phyloP scores from a whole-genome alignment of 2,113 vertebrate species.

The Sylvietta virens region DNA sequence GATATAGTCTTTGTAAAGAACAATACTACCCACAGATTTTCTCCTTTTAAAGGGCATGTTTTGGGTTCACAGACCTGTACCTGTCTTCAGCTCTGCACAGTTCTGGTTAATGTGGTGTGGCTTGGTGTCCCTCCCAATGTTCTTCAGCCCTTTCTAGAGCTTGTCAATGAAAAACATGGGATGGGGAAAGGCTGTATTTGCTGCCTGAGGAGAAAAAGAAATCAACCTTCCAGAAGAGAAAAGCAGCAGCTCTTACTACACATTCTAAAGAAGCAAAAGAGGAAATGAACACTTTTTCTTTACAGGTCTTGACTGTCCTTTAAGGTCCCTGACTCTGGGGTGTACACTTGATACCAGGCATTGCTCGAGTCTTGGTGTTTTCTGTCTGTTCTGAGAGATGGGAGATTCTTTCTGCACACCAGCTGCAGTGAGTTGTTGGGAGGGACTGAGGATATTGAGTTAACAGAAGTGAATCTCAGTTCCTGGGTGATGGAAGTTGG shows the following conservation, averaged over 20 bases:
- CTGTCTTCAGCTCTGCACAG: background rate
- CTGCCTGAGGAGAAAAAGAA: background rate
- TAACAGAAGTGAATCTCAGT: constrained; percentile 28
- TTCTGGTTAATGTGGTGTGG: background rate
- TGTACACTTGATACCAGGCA: constrained; percentile 8
- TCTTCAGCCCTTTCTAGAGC: background rate
- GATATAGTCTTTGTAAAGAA: background rate
- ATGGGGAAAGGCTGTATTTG: background rate
- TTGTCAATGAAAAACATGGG: background rate
- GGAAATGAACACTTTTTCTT: constrained; percentile 11
- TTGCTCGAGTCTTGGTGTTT: constrained; percentile 9
- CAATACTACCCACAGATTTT: background rate
- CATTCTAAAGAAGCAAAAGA: constrained; percentile 49
- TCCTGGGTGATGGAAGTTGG: constrained; percentile 3
- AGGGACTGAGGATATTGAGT: background rate
- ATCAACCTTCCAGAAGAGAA: background rate
- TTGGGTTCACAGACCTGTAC: background rate
- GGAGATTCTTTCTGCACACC: constrained; percentile 8
- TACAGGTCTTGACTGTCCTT: constrained; percentile 38
- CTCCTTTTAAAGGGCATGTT: background rate
- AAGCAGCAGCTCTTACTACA: background rate
- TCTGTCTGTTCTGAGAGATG: constrained; percentile 8
- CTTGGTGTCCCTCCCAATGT: background rate
- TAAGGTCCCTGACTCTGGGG: constrained; percentile 66
- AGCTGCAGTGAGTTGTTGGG: constrained; percentile 17